Conservation (phyloP, 2,797 vertebrate genomes). For the Nothura maculosa region DNA sequence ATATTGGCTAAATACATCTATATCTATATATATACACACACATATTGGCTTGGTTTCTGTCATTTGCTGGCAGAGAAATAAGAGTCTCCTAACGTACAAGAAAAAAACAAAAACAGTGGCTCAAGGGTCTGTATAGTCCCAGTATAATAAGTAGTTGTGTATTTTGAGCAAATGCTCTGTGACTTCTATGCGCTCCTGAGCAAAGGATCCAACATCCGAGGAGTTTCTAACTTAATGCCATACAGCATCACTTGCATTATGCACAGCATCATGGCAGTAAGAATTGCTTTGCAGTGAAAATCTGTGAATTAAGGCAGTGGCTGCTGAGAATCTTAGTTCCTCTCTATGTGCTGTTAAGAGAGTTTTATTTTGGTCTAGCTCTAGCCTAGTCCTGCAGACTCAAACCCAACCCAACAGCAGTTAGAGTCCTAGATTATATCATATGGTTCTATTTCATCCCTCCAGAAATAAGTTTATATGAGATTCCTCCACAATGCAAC, state of each 20-base stretch:
- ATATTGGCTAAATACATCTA: neutral
- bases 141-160: neutral
- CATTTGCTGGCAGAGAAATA: neutral
- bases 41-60: neutral
- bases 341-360: neutral
- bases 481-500: neutral
- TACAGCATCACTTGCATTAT: accelerated
- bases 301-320: neutral
- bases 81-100: neutral
- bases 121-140: neutral
- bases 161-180: neutral
- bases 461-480: neutral
- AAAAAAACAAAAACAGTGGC: neutral
- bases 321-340: neutral
- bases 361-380: neutral
- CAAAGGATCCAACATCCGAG: neutral
- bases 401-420: neutral
- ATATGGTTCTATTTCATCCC: neutral
- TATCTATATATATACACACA: neutral
- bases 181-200: neutral
- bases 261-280: neutral
- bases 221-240: slow-evolving; percentile 21
- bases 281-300: neutral
- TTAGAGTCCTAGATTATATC: neutral
- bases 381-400: neutral